Evolutionary conservation across 2,888 invertebrate genomes (phyloP).

Genomic region (Mongoloraphidia duomilia): DNA sequence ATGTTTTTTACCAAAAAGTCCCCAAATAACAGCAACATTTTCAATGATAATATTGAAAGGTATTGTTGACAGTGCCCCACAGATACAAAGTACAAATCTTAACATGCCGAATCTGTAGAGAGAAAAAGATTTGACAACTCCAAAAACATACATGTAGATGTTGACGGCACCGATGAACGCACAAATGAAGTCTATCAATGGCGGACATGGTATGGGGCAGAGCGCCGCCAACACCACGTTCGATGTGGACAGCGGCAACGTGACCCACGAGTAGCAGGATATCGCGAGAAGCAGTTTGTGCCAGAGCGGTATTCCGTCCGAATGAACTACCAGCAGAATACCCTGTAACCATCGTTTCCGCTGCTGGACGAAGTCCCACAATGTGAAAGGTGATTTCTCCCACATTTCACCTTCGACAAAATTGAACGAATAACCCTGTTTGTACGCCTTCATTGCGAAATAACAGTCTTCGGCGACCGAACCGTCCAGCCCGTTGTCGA

Average conservation of each 20-base stretch:
- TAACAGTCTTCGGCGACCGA: slow-evolving; percentile 97
- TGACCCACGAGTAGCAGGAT: slow-evolving; percentile 92
- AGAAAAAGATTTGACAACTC: slow-evolving; percentile 92
- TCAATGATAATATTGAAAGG: slow-evolving; percentile 90
- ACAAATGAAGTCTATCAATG: slow-evolving; percentile 70
- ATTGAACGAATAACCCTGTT: slow-evolving; percentile 81
- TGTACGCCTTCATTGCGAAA: slow-evolving; percentile 90
- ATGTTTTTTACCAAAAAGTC: slow-evolving; percentile 85
- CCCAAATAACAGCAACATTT: slow-evolving; percentile 90
- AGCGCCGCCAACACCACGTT: slow-evolving; percentile 73
- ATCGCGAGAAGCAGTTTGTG: slow-evolving; percentile 72
- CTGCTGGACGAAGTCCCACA: slow-evolving; percentile 92
- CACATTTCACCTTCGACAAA: slow-evolving; percentile 98
- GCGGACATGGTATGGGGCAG: slow-evolving; percentile 78
- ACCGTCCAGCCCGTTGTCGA: slow-evolving; percentile 92
- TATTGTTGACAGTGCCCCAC: slow-evolving; percentile 79
- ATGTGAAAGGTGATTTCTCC: slow-evolving; percentile 92
- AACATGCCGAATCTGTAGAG: slow-evolving; percentile 70
- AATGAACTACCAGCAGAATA: slow-evolving; percentile 77
- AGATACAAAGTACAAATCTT: slow-evolving; percentile 63
- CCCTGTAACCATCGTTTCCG: slow-evolving; percentile 93
- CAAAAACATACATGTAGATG: slow-evolving; percentile 96
- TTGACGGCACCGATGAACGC: slow-evolving; percentile 87
- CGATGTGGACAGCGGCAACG: slow-evolving; percentile 81
- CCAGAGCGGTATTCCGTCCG: slow-evolving; percentile 62